Base-by-base conservation (phyloP, 2,113 vertebrate species). In the Calypte anna region DNA sequence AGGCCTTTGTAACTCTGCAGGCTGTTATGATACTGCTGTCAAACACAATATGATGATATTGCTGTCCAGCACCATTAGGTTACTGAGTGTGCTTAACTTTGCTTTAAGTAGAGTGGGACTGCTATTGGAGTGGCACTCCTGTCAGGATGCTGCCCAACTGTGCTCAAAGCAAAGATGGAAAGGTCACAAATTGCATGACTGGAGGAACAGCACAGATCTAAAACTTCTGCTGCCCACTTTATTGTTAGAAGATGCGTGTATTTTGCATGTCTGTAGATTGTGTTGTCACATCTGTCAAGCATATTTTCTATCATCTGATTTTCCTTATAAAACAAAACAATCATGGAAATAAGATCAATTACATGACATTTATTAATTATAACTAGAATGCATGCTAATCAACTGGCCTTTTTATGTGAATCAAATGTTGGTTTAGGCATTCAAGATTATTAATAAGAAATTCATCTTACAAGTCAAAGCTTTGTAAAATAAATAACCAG, bases 401-500 rank as follows among this genome's bases (percentile, higher is more conserved):
- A 93, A 79, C 76, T 68, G 93, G 81, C 73, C 55, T 91, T 93
- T 79, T 74, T 92, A 93, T 4, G 36, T 82, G 55, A 90, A 88
- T 93, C 86, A 95, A 93, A 93, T 54, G 6, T 94, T 90, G 38
- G n/a, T 92, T 94, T 82, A 94, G 46, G 91, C 64, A 84, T 82
- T 97, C 73, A 91, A 94, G 67, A 88, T 79, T 74, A 93, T 87
- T 85, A 76, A 40, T 85, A 96, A 90, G 43, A 96, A 96, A 89
- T 48, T 82, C 31, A 21, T 86, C 48, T 96, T 95, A 86, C 85
- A 91, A 94, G 69, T 90, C 93, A 90, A 92, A 94, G 84, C 44
- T 88, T 55, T 38, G 40, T 91, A 96, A 97, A 97, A 96, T 96
- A 97, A 96, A 97, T 97, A 97, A 97, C 82, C 62, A 79, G 81